Evolutionary conservation across 2,113 vertebrate genomes (phyloP), one percentile per base, ranked within the genome.

Genomic region (Willisornis vidua): DNA sequence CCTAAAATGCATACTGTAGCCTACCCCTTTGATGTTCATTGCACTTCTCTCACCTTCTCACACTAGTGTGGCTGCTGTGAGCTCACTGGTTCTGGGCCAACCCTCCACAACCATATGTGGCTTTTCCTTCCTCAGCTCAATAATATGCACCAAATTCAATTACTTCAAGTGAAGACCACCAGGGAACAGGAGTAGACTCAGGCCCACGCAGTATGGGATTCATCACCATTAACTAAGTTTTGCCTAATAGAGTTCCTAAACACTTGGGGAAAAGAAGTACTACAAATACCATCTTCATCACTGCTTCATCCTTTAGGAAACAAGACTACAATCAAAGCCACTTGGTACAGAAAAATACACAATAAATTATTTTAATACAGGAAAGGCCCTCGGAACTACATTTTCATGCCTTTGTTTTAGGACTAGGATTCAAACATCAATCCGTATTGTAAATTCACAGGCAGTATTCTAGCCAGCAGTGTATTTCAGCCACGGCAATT

Each of bases 41-140:
- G 37, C 7, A 54, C 10, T 26, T 18, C 57, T 61, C 31, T 41
- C 39, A 48, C 15, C 10, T 49, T 80, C 43, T 75, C 41, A 55
- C 7, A 10, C 6, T 23, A 18, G 6, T 23, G 5, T 14, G 35
- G 33, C 41, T 71, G 23, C 66, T 74, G 13, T 46, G 19, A 90
- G 46, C 12, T 73, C 23, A 33, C 22, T 20, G 15, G 20, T 57
- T 43, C 67, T 49, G 24, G 16, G 33, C 5, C 33, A 51, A 19
- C 3, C 7, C 54, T 59, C 10, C 58, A 84, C 22, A 80, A 18
- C 12, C 23, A 54, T 0, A 1, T 1, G 2, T 25, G 29, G 8
- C 13, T 52, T 83, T 39, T 72, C 16, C 37, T 51, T 52, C n/a
- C 12, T 46, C 33, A 62, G 20, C 2, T 16, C 28, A 45, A 14